These are phyloP conservation scores for Dryas iulia DNA, from an alignment of 1,140 invertebrate genomes.

Conservation along the genomic window DNA sequence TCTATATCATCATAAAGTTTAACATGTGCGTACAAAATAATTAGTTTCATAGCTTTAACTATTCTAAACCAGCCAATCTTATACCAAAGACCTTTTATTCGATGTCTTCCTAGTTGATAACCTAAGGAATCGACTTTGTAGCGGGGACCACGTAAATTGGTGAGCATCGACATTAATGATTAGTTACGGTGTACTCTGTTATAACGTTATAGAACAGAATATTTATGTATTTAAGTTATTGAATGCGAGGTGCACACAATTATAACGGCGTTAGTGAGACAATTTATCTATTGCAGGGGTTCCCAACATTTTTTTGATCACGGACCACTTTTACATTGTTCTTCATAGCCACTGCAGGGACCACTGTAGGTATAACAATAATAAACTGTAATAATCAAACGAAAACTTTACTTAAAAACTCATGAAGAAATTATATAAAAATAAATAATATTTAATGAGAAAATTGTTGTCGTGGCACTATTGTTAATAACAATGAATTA, in stretches of 20 bases:
- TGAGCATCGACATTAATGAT: conserved; percentile 42
- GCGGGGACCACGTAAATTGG: conserved; percentile 29
- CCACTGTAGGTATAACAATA: too few species aligned
- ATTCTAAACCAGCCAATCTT: conserved; percentile 27
- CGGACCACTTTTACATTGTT: too few species aligned
- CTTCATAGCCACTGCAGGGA: too few species aligned
- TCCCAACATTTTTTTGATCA: too few species aligned
- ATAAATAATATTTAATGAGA: too few species aligned
- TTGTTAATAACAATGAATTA: too few species aligned
- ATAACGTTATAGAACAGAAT: conserved; percentile 29
- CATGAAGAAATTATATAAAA: too few species aligned
- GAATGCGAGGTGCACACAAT: conserved; percentile 14
- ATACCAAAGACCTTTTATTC: conserved; percentile 23
- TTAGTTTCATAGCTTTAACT: conserved; percentile 50
- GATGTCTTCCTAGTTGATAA: conserved; percentile 6
- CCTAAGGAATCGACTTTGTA: conserved; percentile 7
- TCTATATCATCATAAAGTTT: conserved; percentile 50
- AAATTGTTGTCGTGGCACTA: too few species aligned
- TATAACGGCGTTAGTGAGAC: conserved; percentile 8
- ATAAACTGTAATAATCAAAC: too few species aligned
- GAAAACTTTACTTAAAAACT: too few species aligned
- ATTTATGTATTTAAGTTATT: conserved; percentile 34
- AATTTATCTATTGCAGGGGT: too few species aligned
- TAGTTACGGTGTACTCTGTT: conserved; percentile 43
- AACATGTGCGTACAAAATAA: conserved; percentile 42